A percentile compares a stretch with the other conserved stretches of the same genome.
Evolutionary conservation across 2,113 vertebrate genomes (phyloP).

Genomic region (Pygathrix nemaeus): DNA sequence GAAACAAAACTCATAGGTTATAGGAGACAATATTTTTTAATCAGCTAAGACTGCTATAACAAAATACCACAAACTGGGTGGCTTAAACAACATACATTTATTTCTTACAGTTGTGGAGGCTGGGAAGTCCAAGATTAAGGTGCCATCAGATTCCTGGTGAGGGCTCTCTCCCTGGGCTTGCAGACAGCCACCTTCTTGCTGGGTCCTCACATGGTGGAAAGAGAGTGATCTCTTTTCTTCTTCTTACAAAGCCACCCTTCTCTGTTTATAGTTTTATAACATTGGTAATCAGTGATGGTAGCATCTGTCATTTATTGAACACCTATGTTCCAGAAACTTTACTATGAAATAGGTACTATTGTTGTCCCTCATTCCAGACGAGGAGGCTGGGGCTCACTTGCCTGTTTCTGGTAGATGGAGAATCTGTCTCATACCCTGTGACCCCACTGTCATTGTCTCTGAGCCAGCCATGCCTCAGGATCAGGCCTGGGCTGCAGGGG

Average conservation of each 20-base stretch:
- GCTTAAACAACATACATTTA: background rate
- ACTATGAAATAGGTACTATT: rapidly evolving
- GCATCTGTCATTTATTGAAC: background rate
- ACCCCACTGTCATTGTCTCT: background rate
- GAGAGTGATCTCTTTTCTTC: background rate
- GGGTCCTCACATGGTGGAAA: background rate
- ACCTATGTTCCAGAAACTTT: background rate
- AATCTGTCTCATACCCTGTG: background rate
- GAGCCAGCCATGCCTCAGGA: background rate
- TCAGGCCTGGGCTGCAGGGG: background rate
- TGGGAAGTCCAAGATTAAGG: background rate
- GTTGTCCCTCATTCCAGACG: no score
- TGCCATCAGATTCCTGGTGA: background rate
- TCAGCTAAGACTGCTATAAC: background rate
- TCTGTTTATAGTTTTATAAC: background rate
- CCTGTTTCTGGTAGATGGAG: background rate
- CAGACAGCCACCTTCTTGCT: background rate
- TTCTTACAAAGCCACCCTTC: background rate
- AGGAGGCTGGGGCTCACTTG: background rate
- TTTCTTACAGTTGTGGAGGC: background rate
- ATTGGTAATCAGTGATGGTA: background rate
- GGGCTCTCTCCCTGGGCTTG: background rate
- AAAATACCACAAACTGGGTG: background rate
- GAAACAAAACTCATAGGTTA: background rate
- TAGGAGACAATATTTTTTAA: background rate